These are phyloP conservation scores for Tenthredo amoena DNA, from an alignment of 2,888 invertebrate genomes.

Conservation along the genomic window DNA sequence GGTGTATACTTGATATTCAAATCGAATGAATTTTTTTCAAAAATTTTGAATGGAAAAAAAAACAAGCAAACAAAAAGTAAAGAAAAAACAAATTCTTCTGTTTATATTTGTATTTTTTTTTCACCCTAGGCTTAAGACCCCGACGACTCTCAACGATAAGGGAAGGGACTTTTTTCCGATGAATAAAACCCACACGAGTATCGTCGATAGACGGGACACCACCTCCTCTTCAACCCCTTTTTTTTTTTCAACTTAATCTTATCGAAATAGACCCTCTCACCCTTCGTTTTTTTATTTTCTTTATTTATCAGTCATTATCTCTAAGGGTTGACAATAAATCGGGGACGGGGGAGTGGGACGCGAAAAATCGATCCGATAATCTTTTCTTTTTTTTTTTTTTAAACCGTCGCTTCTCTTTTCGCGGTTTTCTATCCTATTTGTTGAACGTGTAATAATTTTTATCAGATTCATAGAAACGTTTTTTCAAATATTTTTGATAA, in stretches of 20 bases:
- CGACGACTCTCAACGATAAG: neutral
- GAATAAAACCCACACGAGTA: neutral
- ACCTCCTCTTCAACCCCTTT: neutral
- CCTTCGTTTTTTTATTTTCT: neutral
- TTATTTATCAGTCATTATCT: neutral
- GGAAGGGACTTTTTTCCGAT: neutral
- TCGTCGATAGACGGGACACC: neutral
- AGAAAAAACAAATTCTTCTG: neutral
- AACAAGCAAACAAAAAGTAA: neutral
- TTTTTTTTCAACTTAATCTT: neutral
- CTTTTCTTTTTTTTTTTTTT: neutral
- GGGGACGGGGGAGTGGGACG: neutral
- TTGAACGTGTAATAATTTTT: neutral
- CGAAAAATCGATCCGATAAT: neutral
- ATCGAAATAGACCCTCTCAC: neutral
- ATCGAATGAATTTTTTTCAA: neutral
- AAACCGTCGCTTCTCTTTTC: neutral
- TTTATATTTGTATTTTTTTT: neutral
- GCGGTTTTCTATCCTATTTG: too few species aligned
- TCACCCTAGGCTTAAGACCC: neutral
- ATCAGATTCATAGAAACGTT: neutral
- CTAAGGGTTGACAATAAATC: conserved; percentile 5
- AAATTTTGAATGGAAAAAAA: neutral
- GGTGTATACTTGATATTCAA: neutral
- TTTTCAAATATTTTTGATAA: neutral